Conservation (phyloP, 2,113 vertebrate species). For the Electrona antarctica region DNA sequence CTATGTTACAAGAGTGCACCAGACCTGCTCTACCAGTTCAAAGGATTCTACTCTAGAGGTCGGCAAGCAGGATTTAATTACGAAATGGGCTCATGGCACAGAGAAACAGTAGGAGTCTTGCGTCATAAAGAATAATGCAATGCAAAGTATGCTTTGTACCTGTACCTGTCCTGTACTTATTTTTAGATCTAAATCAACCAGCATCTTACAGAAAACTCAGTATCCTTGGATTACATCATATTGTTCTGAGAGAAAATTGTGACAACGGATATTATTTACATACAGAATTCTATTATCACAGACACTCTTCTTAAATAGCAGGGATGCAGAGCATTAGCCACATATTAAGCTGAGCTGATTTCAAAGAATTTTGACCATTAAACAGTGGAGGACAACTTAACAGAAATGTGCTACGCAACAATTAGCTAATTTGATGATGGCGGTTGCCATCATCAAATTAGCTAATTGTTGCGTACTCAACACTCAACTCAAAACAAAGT, state of each 20-base stretch:
- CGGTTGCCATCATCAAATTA: too few relatives aligned
- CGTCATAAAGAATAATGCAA: not conserved
- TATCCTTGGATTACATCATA: not conserved
- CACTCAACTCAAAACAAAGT: not conserved
- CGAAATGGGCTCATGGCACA: not conserved
- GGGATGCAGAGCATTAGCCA: not conserved
- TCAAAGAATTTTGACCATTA: not conserved
- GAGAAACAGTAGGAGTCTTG: not conserved
- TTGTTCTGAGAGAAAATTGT: not conserved
- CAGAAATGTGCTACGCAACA: not conserved
- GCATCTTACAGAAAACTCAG: not conserved
- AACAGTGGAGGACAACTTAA: conserved; percentile 28
- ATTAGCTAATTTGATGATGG: too few relatives aligned
- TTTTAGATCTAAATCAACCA: not conserved
- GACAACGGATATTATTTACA: not conserved
- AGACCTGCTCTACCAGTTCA: not conserved
- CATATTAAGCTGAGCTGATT: conserved; percentile 1
- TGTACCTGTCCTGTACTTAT: too few relatives aligned
- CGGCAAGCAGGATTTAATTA: conserved; percentile 13
- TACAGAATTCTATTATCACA: not conserved
- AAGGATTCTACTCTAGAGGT: not conserved
- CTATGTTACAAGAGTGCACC: conserved; percentile 10
- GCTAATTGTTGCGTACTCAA: too few relatives aligned
- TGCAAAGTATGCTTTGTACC: too few relatives aligned
- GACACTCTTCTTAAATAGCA: not conserved